Percentiles rank a stretch among this genome's conserved stretches.
These are phyloP conservation scores for Spilarctia lutea DNA, from an alignment of 2,888 invertebrate species.

Conservation along the genomic window DNA sequence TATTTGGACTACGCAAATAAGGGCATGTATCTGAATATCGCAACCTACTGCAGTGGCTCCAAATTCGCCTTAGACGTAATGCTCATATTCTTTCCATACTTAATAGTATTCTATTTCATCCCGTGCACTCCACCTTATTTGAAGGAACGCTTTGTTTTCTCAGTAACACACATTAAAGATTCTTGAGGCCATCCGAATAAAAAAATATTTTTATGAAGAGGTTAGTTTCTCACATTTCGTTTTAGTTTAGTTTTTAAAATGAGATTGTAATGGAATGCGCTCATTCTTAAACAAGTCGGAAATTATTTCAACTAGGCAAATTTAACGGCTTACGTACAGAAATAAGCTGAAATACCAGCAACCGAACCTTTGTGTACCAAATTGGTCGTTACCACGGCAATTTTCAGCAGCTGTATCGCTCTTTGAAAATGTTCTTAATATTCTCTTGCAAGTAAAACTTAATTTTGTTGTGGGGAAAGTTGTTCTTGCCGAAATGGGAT, in stretches of 20 bases:
- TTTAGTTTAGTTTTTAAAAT: slow-evolving; percentile 4
- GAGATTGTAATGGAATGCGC: slow-evolving; percentile 11
- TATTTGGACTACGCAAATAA: too few relatives aligned
- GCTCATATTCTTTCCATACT: too few relatives aligned
- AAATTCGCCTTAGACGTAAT: too few relatives aligned
- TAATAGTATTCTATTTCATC: too few relatives aligned
- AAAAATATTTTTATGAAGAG: neutral
- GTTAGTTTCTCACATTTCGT: neutral
- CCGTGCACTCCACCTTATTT: too few relatives aligned
- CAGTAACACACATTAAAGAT: too few relatives aligned
- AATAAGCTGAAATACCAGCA: slow-evolving; percentile 54
- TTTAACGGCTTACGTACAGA: slow-evolving; percentile 31
- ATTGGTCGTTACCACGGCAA: slow-evolving; percentile 64
- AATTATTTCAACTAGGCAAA: slow-evolving; percentile 38
- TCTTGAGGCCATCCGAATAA: too few relatives aligned
- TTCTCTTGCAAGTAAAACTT: slow-evolving; percentile 25
- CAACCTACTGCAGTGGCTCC: too few relatives aligned
- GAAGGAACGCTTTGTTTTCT: too few relatives aligned
- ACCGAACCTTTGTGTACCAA: slow-evolving; percentile 57
- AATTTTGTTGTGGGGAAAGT: slow-evolving; percentile 18
- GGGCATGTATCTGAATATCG: too few relatives aligned
- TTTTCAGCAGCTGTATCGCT: slow-evolving; percentile 54
- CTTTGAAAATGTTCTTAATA: slow-evolving; percentile 38
- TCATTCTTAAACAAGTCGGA: slow-evolving; percentile 39
- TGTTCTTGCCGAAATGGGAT: slow-evolving; percentile 9